Evolutionary conservation across 2,113 vertebrate species (phyloP).

Genomic region (Xerus inauris): DNA sequence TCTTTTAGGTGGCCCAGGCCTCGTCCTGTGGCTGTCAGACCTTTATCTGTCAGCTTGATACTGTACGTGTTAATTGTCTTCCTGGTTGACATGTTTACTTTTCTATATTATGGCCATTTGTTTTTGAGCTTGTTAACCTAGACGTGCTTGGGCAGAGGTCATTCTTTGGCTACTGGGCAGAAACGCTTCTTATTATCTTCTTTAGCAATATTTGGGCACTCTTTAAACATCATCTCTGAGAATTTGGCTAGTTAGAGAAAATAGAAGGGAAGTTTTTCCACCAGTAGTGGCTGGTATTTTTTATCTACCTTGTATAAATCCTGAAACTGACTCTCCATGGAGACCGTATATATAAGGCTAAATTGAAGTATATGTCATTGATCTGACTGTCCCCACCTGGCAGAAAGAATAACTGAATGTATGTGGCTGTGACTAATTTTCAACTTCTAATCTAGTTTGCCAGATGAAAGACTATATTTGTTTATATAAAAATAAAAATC

Average conservation of each 20-base stretch:
- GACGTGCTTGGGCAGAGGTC: neutral
- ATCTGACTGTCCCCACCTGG: neutral
- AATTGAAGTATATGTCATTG: neutral
- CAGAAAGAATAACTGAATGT: neutral
- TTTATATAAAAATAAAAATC: slow-evolving; percentile 15
- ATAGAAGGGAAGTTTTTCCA: neutral
- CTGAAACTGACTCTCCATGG: neutral
- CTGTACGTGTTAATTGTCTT: neutral
- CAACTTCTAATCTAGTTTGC: neutral
- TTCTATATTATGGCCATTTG: neutral
- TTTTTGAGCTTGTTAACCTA: neutral
- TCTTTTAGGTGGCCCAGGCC: neutral
- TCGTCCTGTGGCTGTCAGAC: neutral
- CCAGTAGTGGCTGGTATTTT: neutral
- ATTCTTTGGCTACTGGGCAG: neutral
- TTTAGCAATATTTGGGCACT: neutral
- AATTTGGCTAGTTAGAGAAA: neutral
- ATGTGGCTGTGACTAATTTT: neutral
- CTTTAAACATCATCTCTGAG: neutral
- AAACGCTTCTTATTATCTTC: neutral
- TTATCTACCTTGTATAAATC: neutral
- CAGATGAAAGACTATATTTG: slow-evolving; percentile 19
- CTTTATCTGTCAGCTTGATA: neutral
- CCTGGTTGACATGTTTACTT: neutral
- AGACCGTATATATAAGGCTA: neutral